Evolutionary conservation across 30 jellyfish, hydroid and myxozoan species (phyloP).

Genomic region (Pelagia noctiluca): DNA sequence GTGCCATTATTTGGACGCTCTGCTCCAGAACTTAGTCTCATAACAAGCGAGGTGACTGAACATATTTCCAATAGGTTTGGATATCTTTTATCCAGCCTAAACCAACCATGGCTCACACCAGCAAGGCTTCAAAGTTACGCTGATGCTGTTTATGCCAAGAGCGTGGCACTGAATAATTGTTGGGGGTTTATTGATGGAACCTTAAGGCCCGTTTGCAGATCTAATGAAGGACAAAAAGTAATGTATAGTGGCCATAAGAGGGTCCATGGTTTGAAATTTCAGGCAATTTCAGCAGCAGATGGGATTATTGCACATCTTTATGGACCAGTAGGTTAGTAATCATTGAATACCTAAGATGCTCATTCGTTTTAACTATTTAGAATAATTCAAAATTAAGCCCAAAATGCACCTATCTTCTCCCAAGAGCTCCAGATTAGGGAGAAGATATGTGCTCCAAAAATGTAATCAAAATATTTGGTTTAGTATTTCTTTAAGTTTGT

Average conservation of each 20-base stretch:
- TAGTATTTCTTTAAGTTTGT: neutral
- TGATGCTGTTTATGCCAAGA: conserved; percentile 26
- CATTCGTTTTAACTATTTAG: too few relatives aligned
- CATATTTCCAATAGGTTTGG: conserved; percentile 7
- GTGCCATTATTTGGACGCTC: conserved; percentile 4
- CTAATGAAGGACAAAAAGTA: conserved; percentile 44
- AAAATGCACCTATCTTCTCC: too few relatives aligned
- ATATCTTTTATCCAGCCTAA: conserved; percentile 3
- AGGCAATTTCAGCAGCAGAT: conserved; percentile 52
- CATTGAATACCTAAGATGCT: neutral
- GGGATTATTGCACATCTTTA: conserved; percentile 51
- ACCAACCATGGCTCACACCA: conserved; percentile 34
- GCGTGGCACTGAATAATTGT: conserved; percentile 60
- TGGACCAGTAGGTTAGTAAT: conserved; percentile 46
- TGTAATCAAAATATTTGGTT: too few relatives aligned
- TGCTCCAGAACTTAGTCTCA: neutral
- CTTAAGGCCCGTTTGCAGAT: conserved; percentile 63
- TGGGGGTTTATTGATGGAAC: conserved; percentile 70
- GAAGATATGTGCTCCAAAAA: neutral
- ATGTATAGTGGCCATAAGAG: conserved; percentile 63
- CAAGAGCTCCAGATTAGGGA: neutral
- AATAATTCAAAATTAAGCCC: too few relatives aligned
- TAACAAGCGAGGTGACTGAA: neutral
- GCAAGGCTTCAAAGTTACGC: conserved; percentile 36
- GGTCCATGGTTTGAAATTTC: conserved; percentile 58